phyloP scores from a whole-genome alignment of 2,888 invertebrate species.

The Drosophila stalkeri region DNA sequence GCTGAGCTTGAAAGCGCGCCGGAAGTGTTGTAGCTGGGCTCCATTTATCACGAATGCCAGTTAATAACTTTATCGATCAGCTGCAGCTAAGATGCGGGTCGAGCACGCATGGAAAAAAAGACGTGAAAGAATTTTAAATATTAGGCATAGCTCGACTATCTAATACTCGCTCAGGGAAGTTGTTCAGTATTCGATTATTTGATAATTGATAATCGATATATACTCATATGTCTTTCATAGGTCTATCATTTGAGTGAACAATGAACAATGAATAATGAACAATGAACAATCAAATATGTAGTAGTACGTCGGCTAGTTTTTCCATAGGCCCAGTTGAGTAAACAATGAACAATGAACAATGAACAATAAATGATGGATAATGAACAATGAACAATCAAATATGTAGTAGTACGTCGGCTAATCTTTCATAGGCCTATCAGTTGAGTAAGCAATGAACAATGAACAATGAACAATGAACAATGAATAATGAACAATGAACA shows the following conservation, averaged over 20 bases:
- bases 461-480: background rate
- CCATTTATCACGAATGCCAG: constrained; percentile 65
- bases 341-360: background rate
- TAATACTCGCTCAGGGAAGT: background rate
- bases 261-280: background rate
- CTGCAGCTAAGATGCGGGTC: constrained; percentile 51
- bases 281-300: background rate
- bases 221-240: too few relatives aligned
- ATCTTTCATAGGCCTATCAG: too few relatives aligned
- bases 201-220: background rate
- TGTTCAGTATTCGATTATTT: background rate
- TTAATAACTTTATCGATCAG: constrained; percentile 66
- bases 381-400: background rate
- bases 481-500: background rate
- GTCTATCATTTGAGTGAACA: background rate
- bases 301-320: too few relatives aligned
- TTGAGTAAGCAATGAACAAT: background rate
- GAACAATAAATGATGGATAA: background rate
- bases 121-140: background rate
- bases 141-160: background rate
- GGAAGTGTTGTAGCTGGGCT: constrained; percentile 61
- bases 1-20: constrained; percentile 46
- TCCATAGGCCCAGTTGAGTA: too few relatives aligned
- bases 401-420: too few relatives aligned
- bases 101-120: background rate